phyloP scores from a whole-genome alignment of 2,888 invertebrate species.

The Acrobasis consociella region DNA sequence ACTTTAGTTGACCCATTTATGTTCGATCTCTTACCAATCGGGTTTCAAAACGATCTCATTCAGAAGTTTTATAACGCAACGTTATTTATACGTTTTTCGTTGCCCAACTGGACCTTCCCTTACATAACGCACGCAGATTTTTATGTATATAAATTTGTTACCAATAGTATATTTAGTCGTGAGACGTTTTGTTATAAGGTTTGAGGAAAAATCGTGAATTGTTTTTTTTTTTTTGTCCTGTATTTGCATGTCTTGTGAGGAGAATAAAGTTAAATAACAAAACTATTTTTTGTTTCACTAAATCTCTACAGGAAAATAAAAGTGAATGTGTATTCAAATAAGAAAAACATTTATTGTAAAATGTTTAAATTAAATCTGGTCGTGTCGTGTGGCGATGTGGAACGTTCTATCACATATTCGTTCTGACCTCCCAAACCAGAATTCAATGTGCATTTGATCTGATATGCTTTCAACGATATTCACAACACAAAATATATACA shows the following conservation, averaged over 20 bases:
- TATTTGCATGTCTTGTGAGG: slow-evolving; percentile 78
- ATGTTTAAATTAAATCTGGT: slow-evolving; percentile 50
- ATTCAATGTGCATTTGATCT: slow-evolving; percentile 36
- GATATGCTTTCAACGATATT: slow-evolving; percentile 41
- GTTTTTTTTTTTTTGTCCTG: slow-evolving; percentile 65
- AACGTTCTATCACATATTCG: slow-evolving; percentile 43
- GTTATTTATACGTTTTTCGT: slow-evolving; percentile 2
- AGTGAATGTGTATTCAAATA: slow-evolving; percentile 37
- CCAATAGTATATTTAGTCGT: slow-evolving; percentile 60
- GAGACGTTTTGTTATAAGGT: slow-evolving; percentile 53
- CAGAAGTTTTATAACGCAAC: not conserved
- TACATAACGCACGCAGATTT: slow-evolving; percentile 25
- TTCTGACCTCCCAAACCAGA: slow-evolving; percentile 39
- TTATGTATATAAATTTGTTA: slow-evolving; percentile 67
- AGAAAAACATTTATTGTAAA: slow-evolving; percentile 50
- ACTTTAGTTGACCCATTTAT: slow-evolving; percentile 26
- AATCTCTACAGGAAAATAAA: slow-evolving; percentile 29
- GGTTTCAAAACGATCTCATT: slow-evolving; percentile 52
- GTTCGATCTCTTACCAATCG: slow-evolving; percentile 53
- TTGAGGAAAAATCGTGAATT: slow-evolving; percentile 56
- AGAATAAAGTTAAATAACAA: slow-evolving; percentile 75
- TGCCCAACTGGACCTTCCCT: slow-evolving; percentile 8
- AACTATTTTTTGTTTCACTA: slow-evolving; percentile 42
- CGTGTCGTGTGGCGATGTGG: slow-evolving; percentile 46
- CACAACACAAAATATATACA: slow-evolving; percentile 44